A percentile compares a stretch with the other conserved stretches of the same genome.
These are phyloP conservation scores for Xanthorhoe designata DNA, from an alignment of 2,888 invertebrate genomes.

Conservation along the genomic window DNA sequence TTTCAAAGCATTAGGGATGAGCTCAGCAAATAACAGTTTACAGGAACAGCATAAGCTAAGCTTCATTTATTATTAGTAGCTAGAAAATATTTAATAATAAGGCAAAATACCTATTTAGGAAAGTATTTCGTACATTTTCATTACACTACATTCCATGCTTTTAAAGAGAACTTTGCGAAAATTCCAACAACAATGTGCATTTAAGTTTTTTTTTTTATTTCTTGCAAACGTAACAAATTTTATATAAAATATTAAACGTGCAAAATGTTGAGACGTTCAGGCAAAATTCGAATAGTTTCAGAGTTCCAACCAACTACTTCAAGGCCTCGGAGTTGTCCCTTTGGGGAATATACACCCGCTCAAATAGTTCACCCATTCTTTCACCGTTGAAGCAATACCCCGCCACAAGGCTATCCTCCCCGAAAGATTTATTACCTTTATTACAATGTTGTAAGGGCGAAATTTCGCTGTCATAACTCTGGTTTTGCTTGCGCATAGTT, in stretches of 20 bases:
- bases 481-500: conserved; percentile 57
- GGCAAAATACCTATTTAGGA: neutral
- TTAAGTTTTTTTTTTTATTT: neutral
- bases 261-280: neutral
- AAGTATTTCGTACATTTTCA: neutral
- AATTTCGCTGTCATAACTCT: conserved; percentile 59
- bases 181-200: neutral
- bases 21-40: neutral
- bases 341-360: conserved; percentile 73
- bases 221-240: neutral
- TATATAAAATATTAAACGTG: conserved; percentile 2
- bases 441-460: conserved; percentile 57
- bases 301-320: conserved; percentile 43
- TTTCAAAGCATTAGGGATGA: neutral
- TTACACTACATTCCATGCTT: neutral
- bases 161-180: neutral
- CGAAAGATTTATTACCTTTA: conserved; percentile 63
- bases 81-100: neutral
- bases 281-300: conserved; percentile 42
- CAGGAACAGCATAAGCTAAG: neutral
- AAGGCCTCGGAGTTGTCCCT: conserved; percentile 60
- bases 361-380: conserved; percentile 70
- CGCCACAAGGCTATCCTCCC: conserved; percentile 57
- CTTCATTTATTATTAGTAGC: neutral
- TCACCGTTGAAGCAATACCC: conserved; percentile 70